These are phyloP conservation scores for Morelia viridis DNA, from an alignment of 2,797 vertebrate genomes.

Conservation along the genomic window DNA sequence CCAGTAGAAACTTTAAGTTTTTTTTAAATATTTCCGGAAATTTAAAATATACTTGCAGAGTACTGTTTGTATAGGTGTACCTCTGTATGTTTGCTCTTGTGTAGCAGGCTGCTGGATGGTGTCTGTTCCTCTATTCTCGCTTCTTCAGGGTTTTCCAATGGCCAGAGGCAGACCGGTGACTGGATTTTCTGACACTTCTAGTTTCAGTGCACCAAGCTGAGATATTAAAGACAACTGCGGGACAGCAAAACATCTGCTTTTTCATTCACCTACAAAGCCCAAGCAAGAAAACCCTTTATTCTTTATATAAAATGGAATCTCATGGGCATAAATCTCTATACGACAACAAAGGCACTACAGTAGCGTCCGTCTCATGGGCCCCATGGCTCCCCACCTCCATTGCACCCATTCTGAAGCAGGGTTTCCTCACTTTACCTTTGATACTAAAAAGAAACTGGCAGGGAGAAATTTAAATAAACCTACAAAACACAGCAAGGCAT, in stretches of 20 bases:
- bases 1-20: not conserved
- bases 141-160: not conserved
- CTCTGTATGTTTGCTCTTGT: not conserved
- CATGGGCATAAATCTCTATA: not conserved
- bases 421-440: not conserved
- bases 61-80: not conserved
- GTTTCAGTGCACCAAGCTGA: not conserved
- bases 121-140: not conserved
- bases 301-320: constrained; percentile 1
- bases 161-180: not conserved
- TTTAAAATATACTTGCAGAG: not conserved
- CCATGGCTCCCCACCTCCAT: not conserved
- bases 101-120: not conserved
- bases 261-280: not conserved
- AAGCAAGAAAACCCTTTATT: not conserved
- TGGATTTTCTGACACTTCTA: not conserved
- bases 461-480: not conserved
- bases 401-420: not conserved
- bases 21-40: not conserved
- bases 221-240: not conserved
- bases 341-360: not conserved
- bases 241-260: not conserved
- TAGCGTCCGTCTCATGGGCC: not conserved
- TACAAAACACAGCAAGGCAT: not conserved
- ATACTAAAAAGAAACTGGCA: not conserved